Base-by-base conservation (phyloP, 2,113 vertebrate species). In the Dendropsophus ebraccatus region DNA sequence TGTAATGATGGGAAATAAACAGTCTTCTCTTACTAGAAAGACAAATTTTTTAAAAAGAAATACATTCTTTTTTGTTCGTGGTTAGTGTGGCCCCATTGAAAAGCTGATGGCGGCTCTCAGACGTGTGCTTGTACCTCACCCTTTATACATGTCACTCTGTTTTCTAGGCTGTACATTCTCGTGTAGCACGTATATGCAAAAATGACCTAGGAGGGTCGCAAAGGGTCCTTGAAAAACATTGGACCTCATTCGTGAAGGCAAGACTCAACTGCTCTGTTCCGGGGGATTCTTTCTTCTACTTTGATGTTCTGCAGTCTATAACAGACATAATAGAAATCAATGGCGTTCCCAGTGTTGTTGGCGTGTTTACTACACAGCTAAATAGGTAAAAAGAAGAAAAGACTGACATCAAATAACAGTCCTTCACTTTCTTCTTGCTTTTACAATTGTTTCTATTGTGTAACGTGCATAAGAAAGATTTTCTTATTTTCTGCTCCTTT, bases 171-270 rank as follows among this genome's bases (percentile, higher is more conserved):
- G 98, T 99, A 10, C 99, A 98, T 92, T 99, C 98, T 79, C 96
- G 98, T 0, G 98, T 99, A 88, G 98, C 98, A 75, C 97, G 98
- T 70, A 98, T 99, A 90, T 99, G 98, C 90, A 99, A 99, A 92
- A 99, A 99, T 4, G 98, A 99, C 87, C 94, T 98, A 85, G 98
- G 98, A 0, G 98, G 98, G 23, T 99, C 98, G n/a, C 98, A 99
- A 87, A 94, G 98, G 54, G 98, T 99, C 78, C 92, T 99, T 85
- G 98, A 99, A 89, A 99, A 99, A 91, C 97, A 99, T 82, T 99
- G 98, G 98, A 99, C 98, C 0, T 99, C 98, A 0, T 99, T 99
- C 75, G 93, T 98, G 80, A 99, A 99, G 90, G 97, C 98, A 23
- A 94, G 98, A 25, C 95, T 99, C 54, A 99, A 99, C 92, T 99